Percentiles rank a stretch among this genome's conserved stretches.
These are phyloP conservation scores for Raja brachyura DNA, from an alignment of 2,113 vertebrate genomes.

Conservation along the genomic window DNA sequence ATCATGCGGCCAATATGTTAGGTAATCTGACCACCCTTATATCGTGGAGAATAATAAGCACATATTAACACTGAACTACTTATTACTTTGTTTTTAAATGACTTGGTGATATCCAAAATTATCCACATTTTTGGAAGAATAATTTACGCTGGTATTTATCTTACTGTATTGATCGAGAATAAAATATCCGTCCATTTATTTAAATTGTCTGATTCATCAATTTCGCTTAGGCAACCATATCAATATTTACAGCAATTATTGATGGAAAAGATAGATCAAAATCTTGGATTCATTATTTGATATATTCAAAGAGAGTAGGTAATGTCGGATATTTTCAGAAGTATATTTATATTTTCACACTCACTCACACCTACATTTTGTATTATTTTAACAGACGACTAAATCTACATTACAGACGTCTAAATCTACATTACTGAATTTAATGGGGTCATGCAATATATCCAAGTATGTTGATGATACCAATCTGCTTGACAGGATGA, in stretches of 20 bases:
- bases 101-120: neutral
- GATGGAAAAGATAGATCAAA: neutral
- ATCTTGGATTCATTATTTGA: neutral
- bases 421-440: too few species aligned
- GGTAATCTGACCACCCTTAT: neutral
- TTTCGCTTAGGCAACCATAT: too few species aligned
- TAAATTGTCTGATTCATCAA: neutral
- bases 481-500: too few species aligned
- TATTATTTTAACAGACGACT: neutral
- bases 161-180: neutral
- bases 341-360: neutral
- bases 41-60: too few species aligned
- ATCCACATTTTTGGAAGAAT: constrained; percentile 8
- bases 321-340: neutral
- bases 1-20: neutral
- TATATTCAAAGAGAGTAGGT: neutral
- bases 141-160: constrained; percentile 8
- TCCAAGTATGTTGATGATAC: too few species aligned
- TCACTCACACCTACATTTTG: neutral
- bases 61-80: too few species aligned
- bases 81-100: neutral
- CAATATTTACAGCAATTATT: neutral
- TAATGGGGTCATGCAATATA: too few species aligned
- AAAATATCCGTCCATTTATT: neutral
- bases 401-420: neutral